phyloP scores from a whole-genome alignment of 2,797 vertebrate species.

The Chaetodon trifasciatus region DNA sequence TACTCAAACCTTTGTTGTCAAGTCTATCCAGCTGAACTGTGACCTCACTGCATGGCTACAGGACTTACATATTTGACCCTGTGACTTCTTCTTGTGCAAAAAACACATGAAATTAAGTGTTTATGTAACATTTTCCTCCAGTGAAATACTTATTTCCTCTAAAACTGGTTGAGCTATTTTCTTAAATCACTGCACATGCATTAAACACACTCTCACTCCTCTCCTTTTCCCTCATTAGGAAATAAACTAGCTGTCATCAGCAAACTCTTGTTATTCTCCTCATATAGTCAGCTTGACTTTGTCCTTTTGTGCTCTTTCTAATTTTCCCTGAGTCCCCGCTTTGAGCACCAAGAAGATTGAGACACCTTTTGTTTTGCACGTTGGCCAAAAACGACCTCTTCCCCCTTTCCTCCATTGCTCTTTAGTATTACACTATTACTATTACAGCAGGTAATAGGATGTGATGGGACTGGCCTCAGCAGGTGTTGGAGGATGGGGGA shows the following conservation, averaged over 20 bases:
- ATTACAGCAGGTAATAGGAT: constrained; percentile 27
- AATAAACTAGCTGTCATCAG: constrained; percentile 14
- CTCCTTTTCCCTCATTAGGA: constrained; percentile 1
- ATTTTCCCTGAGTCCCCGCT: neutral
- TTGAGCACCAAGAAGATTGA: neutral
- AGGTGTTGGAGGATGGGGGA: constrained; percentile 38
- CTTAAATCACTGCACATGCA: neutral
- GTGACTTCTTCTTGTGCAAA: neutral
- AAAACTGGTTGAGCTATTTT: neutral
- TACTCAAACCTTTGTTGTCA: neutral
- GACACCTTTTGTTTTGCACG: constrained; percentile 10
- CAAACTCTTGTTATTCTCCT: constrained; percentile 16
- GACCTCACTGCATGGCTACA: neutral
- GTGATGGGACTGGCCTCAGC: constrained; percentile 42
- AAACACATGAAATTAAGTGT: neutral
- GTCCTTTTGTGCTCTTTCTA: neutral
- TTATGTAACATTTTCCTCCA: neutral
- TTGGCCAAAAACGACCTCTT: constrained; percentile 13
- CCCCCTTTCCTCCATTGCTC: constrained; percentile 4
- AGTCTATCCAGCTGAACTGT: neutral
- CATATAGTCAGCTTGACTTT: constrained; percentile 13
- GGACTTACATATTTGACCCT: neutral
- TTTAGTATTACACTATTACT: neutral
- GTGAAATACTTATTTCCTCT: neutral
- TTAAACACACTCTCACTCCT: neutral